phyloP scores from a whole-genome alignment of 2,888 invertebrate genomes.

The Erynnis tages region DNA sequence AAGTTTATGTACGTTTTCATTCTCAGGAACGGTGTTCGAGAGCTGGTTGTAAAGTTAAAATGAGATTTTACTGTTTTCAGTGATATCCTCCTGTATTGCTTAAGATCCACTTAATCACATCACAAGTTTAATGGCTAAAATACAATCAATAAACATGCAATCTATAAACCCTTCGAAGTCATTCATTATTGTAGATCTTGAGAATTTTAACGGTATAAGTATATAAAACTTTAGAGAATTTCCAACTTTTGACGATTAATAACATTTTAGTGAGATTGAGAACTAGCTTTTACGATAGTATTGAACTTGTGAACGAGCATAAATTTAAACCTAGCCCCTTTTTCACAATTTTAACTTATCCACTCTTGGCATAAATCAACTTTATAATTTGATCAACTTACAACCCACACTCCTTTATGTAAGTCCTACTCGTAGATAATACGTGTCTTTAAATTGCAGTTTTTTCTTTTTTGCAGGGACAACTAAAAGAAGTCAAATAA shows the following conservation, averaged over 20 bases:
- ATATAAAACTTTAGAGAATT: background rate
- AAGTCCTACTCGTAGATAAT: too few species aligned
- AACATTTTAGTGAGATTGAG: conserved; percentile 4
- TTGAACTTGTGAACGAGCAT: conserved; percentile 13
- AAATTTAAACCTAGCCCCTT: background rate
- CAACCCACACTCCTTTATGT: background rate
- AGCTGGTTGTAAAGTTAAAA: conserved; percentile 51
- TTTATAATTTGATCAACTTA: background rate
- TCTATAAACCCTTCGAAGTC: background rate
- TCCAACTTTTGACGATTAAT: conserved; percentile 7
- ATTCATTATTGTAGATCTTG: background rate
- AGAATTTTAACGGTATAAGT: background rate
- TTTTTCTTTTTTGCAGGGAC: too few species aligned
- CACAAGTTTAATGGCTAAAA: background rate
- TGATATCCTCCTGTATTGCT: conserved; percentile 20
- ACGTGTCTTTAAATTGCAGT: too few species aligned
- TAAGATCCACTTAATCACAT: conserved; percentile 4
- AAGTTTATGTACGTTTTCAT: conserved; percentile 62
- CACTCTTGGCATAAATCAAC: background rate
- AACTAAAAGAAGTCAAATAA: too few species aligned
- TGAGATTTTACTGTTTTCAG: conserved; percentile 32
- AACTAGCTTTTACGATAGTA: conserved; percentile 5
- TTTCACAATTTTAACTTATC: background rate
- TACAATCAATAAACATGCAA: background rate
- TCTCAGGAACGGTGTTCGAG: conserved; percentile 44